Evolutionary conservation across 1,140 invertebrate species (phyloP), one percentile per base, ranked within the genome.

Genomic region (Scylla paramamosain): DNA sequence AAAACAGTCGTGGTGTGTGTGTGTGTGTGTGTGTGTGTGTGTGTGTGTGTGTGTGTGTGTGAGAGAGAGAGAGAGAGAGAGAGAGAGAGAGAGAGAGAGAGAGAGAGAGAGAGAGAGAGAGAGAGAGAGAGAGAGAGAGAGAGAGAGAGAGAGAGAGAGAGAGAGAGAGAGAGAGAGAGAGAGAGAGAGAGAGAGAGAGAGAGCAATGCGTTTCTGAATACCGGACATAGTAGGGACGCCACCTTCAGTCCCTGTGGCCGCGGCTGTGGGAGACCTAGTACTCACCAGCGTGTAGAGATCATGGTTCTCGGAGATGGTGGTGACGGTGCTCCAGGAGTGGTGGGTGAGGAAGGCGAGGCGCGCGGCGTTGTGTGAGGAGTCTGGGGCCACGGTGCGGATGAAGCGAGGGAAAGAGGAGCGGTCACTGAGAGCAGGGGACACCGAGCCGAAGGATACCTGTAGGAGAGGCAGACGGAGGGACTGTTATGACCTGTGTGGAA

Each of bases 261-360:
- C n/a, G 46, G 4, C 39, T 3, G 14, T 59, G 0, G 8, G 0
- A 59, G 52, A 20, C 16, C 86, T 16, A 32, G 45, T 14, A 96
- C 97, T 97, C 97, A 98, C 98, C 97, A 99, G 97, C 10, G 98
- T 98, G 96, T 98, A 98, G 46, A 98, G 97, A 96, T 99, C 98
- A 96, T 98, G 98, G 96, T 98, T 98, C 97, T 99, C 98, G 14
- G 98, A 98, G 94, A 99, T 98, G 0, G 98, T 98, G 0, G 98
- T 98, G 28, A 99, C 98, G 0, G 98, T 98, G 96, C 98, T 98
- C 99, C 99, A 99, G 45, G 98, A 97, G 96, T 98, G 98, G 96
- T 98, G 97, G 93, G 98, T 98, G 96, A 99, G 98, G 96, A 99
- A 98, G 29, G 98, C 98, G 88, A 98, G 98, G 94, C 98, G 97